These are phyloP conservation scores for Cisticola juncidis DNA, from an alignment of 2,113 vertebrate species.

Conservation along the genomic window DNA sequence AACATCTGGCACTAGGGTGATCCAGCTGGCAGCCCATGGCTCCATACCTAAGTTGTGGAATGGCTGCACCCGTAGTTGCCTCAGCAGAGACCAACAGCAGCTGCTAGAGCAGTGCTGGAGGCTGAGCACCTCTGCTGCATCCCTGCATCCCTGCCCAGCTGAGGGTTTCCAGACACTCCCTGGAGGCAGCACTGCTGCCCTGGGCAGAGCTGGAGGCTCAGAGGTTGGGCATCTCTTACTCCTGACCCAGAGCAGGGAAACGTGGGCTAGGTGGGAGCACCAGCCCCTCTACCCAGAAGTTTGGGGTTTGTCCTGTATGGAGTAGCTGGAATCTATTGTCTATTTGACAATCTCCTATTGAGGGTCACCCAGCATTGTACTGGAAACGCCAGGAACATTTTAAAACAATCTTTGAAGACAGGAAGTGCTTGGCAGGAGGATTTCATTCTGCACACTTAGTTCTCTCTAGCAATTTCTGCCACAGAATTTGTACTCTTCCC, in stretches of 20 bases:
- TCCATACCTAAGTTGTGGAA: background rate
- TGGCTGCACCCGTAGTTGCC: background rate
- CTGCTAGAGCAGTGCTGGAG: background rate
- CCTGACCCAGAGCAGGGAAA: background rate
- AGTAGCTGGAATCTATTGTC: background rate
- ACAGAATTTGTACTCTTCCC: background rate
- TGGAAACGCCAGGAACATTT: background rate
- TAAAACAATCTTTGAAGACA: background rate
- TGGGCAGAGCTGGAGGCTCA: background rate
- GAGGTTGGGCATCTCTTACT: background rate
- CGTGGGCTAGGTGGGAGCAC: background rate
- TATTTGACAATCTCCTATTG: background rate
- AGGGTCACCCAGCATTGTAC: background rate
- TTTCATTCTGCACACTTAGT: background rate
- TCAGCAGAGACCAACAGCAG: background rate
- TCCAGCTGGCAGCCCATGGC: slow-evolving; percentile 37
- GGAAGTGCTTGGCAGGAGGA: background rate
- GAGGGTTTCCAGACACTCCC: background rate
- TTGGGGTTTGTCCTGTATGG: background rate
- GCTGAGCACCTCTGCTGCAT: background rate
- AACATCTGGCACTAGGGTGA: slow-evolving; percentile 12
- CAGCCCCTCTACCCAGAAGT: background rate
- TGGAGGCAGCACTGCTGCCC: background rate
- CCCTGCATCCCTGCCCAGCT: background rate
- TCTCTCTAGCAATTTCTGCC: background rate